Evolutionary conservation across 2,113 vertebrate species (phyloP).

Genomic region (Platichthys stellatus): DNA sequence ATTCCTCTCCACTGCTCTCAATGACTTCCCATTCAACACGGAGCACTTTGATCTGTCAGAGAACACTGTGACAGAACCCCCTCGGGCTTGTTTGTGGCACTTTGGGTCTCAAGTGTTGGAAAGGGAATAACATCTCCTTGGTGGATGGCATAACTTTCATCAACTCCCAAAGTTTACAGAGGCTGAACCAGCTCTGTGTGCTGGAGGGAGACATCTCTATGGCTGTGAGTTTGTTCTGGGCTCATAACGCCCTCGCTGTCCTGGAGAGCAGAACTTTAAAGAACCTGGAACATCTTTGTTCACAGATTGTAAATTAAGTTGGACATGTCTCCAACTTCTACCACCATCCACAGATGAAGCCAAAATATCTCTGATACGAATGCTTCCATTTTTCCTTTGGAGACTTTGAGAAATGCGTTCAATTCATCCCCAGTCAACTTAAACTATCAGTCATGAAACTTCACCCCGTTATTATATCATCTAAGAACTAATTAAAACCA

Average conservation of each 20-base stretch:
- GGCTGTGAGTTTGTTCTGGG: slow-evolving; percentile 45
- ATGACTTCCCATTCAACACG: slow-evolving; percentile 48
- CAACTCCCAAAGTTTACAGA: slow-evolving; percentile 57
- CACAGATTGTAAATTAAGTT: too few relatives aligned
- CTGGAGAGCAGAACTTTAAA: slow-evolving; percentile 42
- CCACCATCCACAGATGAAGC: too few relatives aligned
- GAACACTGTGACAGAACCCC: slow-evolving; percentile 55
- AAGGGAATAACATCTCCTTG: slow-evolving; percentile 54
- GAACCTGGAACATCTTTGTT: slow-evolving; percentile 40
- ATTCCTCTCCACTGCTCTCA: slow-evolving; percentile 28
- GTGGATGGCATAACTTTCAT: slow-evolving; percentile 52
- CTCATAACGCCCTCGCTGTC: not conserved
- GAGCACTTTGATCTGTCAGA: slow-evolving; percentile 67
- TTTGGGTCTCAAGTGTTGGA: slow-evolving; percentile 67
- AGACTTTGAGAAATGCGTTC: too few relatives aligned
- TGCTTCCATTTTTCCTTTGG: too few relatives aligned
- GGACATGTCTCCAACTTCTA: too few relatives aligned
- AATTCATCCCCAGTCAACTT: too few relatives aligned
- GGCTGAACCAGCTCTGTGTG: slow-evolving; percentile 58
- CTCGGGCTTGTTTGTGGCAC: slow-evolving; percentile 40
- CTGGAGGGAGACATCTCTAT: slow-evolving; percentile 43
- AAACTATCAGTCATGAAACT: too few relatives aligned
- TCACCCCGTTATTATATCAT: too few relatives aligned
- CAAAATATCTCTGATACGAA: too few relatives aligned
- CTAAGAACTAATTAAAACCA: too few relatives aligned